Evolutionary conservation across 2,113 vertebrate species (phyloP), one percentile per base, ranked within the genome.

Genomic region (Ceyx margarethae): DNA sequence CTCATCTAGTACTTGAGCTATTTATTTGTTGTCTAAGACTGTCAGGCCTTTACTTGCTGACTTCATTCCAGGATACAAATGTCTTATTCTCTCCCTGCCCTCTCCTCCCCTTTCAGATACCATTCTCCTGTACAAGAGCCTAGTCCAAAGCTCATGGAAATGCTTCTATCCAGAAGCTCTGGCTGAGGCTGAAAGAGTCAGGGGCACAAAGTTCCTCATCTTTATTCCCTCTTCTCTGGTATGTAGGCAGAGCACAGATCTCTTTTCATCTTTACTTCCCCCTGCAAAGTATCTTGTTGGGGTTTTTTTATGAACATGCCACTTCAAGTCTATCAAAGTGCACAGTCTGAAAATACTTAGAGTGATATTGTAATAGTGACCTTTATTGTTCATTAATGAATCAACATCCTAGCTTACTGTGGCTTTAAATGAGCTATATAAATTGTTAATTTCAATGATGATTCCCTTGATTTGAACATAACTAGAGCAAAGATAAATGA

Each of bases 351-450:
- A 94, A 95, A 76, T 89, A 76, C 71, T 89, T 79, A 46, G 66
- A 75, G 76, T 76, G 71, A 50, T 89, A 85, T 13, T 89, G 71
- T 74, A 82, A 67, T 77, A 82, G 94, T 96, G 95, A 95, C 94
- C 95, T 95, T 96, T 95, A 92, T 95, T 95, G 91, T 96, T 96
- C 92, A 91, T 96, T 94, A 96, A 91, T 93, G 84, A 93, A 89
- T 93, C 91, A 89, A 81, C 87, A 94, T 75, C 81, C 4, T 45
- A 42, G 64, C 57, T 76, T 91, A 80, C 84, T 80, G 81, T 93
- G 78, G 64, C 87, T 95, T 95, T 93, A 92, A 93, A 89, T 87
- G 89, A 96, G 87, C 92, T 92, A 4, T 89, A 89, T 95, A 93
- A 96, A 96, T 94, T 88, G 86, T 95, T 96, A 89, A 93, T 95